These are phyloP conservation scores for Empis stercorea DNA, from an alignment of 2,888 invertebrate species.

Conservation along the genomic window DNA sequence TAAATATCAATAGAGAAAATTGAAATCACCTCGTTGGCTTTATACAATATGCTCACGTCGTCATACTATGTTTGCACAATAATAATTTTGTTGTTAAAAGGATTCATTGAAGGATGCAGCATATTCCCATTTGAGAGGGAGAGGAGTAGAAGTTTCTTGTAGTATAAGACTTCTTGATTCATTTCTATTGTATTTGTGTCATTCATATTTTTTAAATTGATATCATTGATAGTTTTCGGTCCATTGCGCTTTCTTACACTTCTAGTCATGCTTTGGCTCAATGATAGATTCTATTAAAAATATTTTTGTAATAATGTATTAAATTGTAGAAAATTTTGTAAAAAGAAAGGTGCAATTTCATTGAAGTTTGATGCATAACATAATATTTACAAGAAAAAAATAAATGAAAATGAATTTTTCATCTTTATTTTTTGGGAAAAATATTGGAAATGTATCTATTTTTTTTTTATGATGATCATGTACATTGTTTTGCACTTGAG, in stretches of 20 bases:
- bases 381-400: no score
- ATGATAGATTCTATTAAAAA: no score
- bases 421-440: background rate
- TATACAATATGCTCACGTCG: background rate
- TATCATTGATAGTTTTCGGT: conserved; percentile 12
- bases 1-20: background rate
- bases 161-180: no score
- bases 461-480: background rate
- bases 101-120: background rate
- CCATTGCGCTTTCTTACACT: conserved; percentile 10
- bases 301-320: no score
- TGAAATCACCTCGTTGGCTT: conserved; percentile 11
- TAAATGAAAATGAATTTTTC: no score
- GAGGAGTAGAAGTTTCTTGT: no score
- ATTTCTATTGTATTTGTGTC: conserved; percentile 4
- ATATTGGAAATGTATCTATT: background rate
- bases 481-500: conserved; percentile 7
- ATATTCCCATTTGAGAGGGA: no score
- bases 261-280: background rate
- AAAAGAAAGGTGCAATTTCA: no score
- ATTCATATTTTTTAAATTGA: conserved; percentile 10
- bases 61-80: no score
- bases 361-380: no score
- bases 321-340: background rate
- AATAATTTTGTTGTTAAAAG: no score